Conservation (phyloP, 2,797 vertebrate genomes). For the Thripadectes ignobilis region DNA sequence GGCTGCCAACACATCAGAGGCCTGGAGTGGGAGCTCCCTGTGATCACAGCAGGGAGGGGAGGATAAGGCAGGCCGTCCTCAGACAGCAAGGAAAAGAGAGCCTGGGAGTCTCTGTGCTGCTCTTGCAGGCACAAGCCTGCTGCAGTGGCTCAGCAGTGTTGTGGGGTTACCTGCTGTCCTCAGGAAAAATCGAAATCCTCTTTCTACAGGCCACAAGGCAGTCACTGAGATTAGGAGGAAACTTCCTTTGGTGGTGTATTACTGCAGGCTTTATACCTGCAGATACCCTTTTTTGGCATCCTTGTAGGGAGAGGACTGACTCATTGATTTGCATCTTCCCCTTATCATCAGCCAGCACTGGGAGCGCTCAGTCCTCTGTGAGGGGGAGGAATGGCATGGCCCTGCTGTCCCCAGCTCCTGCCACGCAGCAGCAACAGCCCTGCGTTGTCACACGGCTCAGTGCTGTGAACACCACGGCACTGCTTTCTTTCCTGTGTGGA, state of each 20-base stretch:
- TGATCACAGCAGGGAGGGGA: conserved; percentile 23
- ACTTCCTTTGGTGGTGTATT: not conserved
- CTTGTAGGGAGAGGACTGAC: not conserved
- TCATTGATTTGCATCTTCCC: not conserved
- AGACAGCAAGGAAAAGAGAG: not conserved
- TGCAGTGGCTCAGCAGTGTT: not conserved
- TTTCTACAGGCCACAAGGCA: not conserved
- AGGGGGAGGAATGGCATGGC: not conserved
- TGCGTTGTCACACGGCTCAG: accelerated
- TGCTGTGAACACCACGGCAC: not conserved
- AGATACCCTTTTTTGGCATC: not conserved
- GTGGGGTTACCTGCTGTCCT: not conserved
- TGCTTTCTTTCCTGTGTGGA: not conserved
- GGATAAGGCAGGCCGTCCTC: conserved; percentile 35
- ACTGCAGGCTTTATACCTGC: not conserved
- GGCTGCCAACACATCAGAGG: conserved; percentile 46
- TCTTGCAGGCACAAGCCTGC: not conserved
- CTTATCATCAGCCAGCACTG: not conserved
- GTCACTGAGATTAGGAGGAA: not conserved
- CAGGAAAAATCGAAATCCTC: conserved; percentile 6
- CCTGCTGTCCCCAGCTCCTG: not conserved
- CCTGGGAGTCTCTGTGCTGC: not conserved
- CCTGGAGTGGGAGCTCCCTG: conserved; percentile 15
- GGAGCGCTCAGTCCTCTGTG: not conserved
- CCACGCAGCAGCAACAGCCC: not conserved